Evolutionary conservation across 1,140 invertebrate genomes (phyloP), one percentile per base, ranked within the genome.

Genomic region (Drosophila virilis): DNA sequence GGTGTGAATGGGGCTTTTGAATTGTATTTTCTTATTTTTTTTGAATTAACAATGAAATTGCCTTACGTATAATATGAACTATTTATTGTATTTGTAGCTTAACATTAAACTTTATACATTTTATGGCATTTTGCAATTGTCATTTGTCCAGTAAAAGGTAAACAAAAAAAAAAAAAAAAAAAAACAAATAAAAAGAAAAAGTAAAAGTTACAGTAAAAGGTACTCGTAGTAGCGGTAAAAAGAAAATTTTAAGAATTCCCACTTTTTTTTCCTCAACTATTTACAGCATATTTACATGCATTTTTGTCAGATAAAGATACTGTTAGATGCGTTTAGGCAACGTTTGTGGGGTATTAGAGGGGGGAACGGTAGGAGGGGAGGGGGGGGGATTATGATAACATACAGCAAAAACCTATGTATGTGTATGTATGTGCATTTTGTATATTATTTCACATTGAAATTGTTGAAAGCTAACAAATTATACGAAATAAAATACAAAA

Each of bases 381-480:
- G 22, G 28, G 48, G 48, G 12, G 46, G 48, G 1, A 0, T 3
- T 5, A 13, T 13, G 28, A 15, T 13, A 13, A 13, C n/a, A 42
- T 13, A 42, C 7, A n/a, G 40, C 12, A 42, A 28, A 22, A 22
- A 13, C 1, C 8, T 42, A 13, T 43, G 28, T 3, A 9, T 8
- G n/a, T 32, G 50, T 52, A 58, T 37, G 52, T 51, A 58, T 50
- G 55, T 67, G 70, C 62, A 77, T 64, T 68, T 72, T 78, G 82
- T 88, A 79, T 79, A 77, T 88, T 86, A 86, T 86, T 88, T 88
- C 83, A 88, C 83, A 88, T 88, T 88, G 83, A 88, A 79, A 88
- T 79, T 77, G 75, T 58, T 57, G 48, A 69, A 69, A 57, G 81
- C 81, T 72, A 86, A 82, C 60, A 82, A 86, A 86, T 85, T 85